A percentile compares a stretch with the other conserved stretches of the same genome.
Evolutionary conservation across 2,888 invertebrate species (phyloP).

Genomic region (Panopea generosa): DNA sequence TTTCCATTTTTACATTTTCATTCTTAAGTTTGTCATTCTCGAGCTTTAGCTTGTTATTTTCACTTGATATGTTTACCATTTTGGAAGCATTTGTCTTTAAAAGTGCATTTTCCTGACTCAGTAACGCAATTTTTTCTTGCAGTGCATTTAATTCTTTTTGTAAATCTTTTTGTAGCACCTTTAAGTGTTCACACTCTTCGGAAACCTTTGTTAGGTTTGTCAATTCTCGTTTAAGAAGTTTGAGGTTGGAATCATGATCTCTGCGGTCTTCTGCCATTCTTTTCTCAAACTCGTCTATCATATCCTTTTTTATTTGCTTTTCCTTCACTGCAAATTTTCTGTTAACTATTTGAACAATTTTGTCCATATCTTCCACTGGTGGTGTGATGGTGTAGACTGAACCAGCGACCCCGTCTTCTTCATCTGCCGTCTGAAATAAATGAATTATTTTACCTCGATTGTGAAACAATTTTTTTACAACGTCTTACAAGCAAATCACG

Average conservation of each 20-base stretch:
- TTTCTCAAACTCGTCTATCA: slow-evolving; percentile 52
- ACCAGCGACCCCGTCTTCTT: slow-evolving; percentile 10
- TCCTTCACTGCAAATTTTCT: slow-evolving; percentile 50
- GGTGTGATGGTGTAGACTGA: background rate
- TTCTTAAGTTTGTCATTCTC: slow-evolving; percentile 49
- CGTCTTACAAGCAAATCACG: no score
- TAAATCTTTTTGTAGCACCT: slow-evolving; percentile 40
- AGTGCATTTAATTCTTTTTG: slow-evolving; percentile 39
- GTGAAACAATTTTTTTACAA: no score
- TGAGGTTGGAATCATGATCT: slow-evolving; percentile 42
- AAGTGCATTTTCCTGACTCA: slow-evolving; percentile 46
- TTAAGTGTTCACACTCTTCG: slow-evolving; percentile 49
- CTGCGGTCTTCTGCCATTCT: slow-evolving; percentile 27
- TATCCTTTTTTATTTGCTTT: slow-evolving; percentile 42
- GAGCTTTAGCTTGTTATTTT: slow-evolving; percentile 33
- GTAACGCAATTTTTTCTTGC: slow-evolving; percentile 34
- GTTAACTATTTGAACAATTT: slow-evolving; percentile 41
- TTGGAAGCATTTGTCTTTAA: slow-evolving; percentile 31
- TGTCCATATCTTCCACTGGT: no score
- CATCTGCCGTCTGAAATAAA: slow-evolving; percentile 18
- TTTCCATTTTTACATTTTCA: slow-evolving; percentile 41
- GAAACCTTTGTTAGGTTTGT: slow-evolving; percentile 49
- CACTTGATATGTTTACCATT: slow-evolving; percentile 20
- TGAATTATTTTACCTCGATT: no score
- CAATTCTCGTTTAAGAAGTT: slow-evolving; percentile 41